Evolutionary conservation across 2,888 invertebrate genomes (phyloP), one percentile per base, ranked within the genome.

Genomic region (Lottia gigantea): DNA sequence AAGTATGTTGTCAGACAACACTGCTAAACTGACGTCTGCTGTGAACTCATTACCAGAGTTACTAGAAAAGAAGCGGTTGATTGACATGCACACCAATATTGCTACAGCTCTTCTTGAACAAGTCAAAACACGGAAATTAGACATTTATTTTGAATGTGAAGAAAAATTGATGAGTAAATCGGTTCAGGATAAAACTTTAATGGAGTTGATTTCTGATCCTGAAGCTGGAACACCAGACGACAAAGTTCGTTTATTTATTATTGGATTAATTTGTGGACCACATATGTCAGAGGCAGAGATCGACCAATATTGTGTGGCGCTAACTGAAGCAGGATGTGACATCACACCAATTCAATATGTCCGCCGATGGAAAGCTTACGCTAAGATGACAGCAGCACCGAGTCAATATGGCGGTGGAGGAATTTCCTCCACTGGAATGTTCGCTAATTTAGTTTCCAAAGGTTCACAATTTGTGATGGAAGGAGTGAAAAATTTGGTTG

Each of bases 381-480:
- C 93, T 46, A 94, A 94, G 90, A 93, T 95, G 91, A 90, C 92
- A 3, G 90, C 91, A 23, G 91, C 92, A 69, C 91, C 93, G 31
- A 94, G 93, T 86, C 95, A 95, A 72, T 90, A 89, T 83, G 89
- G 89, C 40, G 97, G 90, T 31, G 90, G 97, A 86, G 97, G 96
- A 40, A 97, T 97, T 0, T 97, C 96, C 90, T 98, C 98, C 0
- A 95, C 97, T 0, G 82, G 94, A 74, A 98, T 99, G 98, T 98
- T 99, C 90, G 96, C 97, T 12, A 99, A 98, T 89, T 91, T 99
- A 70, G 95, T 99, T 83, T 95, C 95, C 12, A 97, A 98, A 87
- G 97, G 98, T 26, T 98, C 98, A 0, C 85, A 96, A 47, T 98
- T 99, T 88, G 97, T 99, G 0, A 99, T 99, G 98, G 99, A 99